Base-by-base conservation (phyloP, 2,113 vertebrate genomes). In the Siniperca chuatsi region DNA sequence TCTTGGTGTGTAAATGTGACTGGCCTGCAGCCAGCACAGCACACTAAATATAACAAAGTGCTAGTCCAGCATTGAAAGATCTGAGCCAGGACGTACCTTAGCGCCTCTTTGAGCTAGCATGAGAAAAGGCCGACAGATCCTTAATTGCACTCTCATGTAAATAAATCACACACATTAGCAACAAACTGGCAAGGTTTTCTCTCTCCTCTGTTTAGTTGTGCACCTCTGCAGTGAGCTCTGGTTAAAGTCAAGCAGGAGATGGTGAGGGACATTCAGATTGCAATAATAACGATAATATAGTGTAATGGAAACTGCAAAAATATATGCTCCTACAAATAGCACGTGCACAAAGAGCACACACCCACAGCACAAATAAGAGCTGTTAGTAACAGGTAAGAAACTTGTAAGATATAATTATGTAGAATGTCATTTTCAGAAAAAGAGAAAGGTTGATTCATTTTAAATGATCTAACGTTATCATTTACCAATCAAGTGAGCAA, bases 1-100 rank as follows among this genome's bases (percentile, higher is more conserved):
- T n/a, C 20, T 40, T 8, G 21, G 70, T 82, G 87, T 75, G 81
- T 79, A 77, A 88, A 84, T 85, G 82, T 81, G 76, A 68, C 76
- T 70, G 84, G 85, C 69, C 73, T 37, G 35, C 54, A 71, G 82
- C 75, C 76, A 82, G 74, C 42, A n/a, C 33, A 20, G 16, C 67
- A 42, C 87, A 52, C 35, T 87, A 88, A 69, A 71, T 91, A 79
- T 74, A 92, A 90, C 84, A 82, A 82, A 82, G 81, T 77, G 48
- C 72, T 81, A 40, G 71, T 81, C 81, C 71, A 57, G 81, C 86
- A 86, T 4, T 93, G 93, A 94, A 88, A 91, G 89, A 93, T 92
- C 86, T 48, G 85, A 89, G 84, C 90, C 92, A 92, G 91, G 68
- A 55, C 42, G 48, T n/a, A 88, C 79, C 83, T 80, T 25, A 62